phyloP scores from a whole-genome alignment of 1,140 invertebrate species.

The Patella vulgata region DNA sequence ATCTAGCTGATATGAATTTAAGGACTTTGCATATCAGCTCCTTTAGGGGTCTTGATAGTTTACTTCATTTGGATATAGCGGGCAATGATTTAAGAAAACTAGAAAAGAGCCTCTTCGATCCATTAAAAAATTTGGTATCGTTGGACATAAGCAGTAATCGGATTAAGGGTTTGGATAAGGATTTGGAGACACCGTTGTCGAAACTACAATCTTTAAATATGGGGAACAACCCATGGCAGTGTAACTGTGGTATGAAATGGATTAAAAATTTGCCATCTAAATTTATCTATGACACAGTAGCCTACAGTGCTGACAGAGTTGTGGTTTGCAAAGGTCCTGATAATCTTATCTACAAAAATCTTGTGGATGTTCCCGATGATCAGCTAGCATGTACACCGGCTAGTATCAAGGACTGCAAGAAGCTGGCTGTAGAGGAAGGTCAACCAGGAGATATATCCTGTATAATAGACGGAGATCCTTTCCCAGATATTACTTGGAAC shows the following conservation, averaged over 20 bases:
- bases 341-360: conserved; percentile 4
- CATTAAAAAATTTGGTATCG: conserved; percentile 1
- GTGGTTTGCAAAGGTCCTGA: conserved; percentile 14
- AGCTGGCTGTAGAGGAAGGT: neutral
- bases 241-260: conserved; percentile 27
- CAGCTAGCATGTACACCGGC: conserved; percentile 19
- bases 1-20: conserved; percentile 22
- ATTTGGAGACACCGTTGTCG: conserved; percentile 9
- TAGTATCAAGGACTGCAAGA: conserved; percentile 1
- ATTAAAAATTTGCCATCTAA: conserved; percentile 16
- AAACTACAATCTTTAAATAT: conserved; percentile 11
- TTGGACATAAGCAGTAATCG: conserved; percentile 23
- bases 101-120: conserved; percentile 2
- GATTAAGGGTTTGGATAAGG: conserved; percentile 8
- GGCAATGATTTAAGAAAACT: conserved; percentile 15
- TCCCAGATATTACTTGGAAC: too few species aligned
- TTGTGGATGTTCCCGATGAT: conserved; percentile 12
- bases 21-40: conserved; percentile 1
- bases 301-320: neutral
- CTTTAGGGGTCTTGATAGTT: conserved; percentile 13
- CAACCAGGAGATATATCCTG: too few species aligned
- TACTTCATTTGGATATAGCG: conserved; percentile 17
- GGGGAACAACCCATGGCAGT: conserved; percentile 27
- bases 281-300: neutral
- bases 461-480: too few species aligned